Percentiles rank a stretch among this genome's conserved stretches.
Conservation (phyloP, 2,113 vertebrate genomes). For the Charina bottae region DNA sequence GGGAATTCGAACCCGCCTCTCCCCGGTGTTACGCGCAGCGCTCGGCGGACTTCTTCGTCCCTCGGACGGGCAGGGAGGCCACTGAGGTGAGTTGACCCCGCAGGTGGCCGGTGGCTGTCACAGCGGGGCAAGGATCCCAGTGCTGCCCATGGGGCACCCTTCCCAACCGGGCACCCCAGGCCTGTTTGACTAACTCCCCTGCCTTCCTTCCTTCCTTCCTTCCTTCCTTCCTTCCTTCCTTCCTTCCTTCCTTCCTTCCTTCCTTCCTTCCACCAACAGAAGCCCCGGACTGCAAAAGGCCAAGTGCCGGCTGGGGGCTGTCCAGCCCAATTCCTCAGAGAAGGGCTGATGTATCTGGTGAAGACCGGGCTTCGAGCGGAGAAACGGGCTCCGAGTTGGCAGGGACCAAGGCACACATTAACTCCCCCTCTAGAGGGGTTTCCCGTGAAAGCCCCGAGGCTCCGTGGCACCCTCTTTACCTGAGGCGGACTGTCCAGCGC, state of each 20-base stretch:
- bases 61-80: not conserved
- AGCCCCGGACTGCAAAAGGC: not conserved
- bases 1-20: not conserved
- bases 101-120: not conserved
- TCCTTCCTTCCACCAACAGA: not conserved
- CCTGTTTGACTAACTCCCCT: not conserved
- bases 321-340: not conserved
- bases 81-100: not conserved
- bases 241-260: too few species aligned
- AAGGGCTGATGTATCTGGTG: too few species aligned
- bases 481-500: constrained; percentile 63
- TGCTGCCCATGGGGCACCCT: too few species aligned
- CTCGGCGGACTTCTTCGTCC: not conserved
- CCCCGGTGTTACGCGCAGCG: not conserved
- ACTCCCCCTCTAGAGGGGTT: too few species aligned
- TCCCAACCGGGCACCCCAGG: not conserved
- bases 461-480: constrained; percentile 30
- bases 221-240: too few species aligned
- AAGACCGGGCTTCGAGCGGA: not conserved
- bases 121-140: not conserved
- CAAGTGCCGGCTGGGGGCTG: not conserved
- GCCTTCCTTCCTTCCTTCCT: too few species aligned
- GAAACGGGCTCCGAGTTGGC: not conserved
- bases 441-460: too few species aligned
- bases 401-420: not conserved